Evolutionary conservation across 2,888 invertebrate species (phyloP), one percentile per base, ranked within the genome.

Genomic region (Didymodactylos carnosus): DNA sequence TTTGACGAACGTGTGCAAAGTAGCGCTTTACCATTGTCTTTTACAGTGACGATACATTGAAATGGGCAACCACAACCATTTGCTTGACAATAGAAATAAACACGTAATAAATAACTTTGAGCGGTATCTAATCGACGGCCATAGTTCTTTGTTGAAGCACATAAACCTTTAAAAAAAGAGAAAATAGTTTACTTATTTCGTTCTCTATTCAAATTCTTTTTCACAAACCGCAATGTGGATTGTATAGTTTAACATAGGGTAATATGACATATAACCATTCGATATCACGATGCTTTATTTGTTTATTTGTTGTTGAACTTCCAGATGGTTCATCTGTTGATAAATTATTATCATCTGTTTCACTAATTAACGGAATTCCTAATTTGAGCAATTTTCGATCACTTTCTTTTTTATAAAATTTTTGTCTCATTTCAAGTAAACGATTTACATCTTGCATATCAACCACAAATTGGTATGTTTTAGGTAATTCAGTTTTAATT

Each of bases 181-280:
- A n/a, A n/a, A n/a, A n/a, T n/a, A n/a, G n/a, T n/a, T n/a, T n/a
- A n/a, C n/a, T n/a, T n/a, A n/a, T n/a, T n/a, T n/a, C n/a, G n/a
- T n/a, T n/a, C n/a, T n/a, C n/a, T n/a, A n/a, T n/a, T n/a, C n/a
- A n/a, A n/a, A n/a, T n/a, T n/a, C n/a, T n/a, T n/a, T n/a, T n/a
- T n/a, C n/a, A n/a, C n/a, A n/a, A n/a, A n/a, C 62, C 62, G 35
- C 62, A 62, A 62, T 62, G 62, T 62, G 62, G 62, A 62, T 62
- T 62, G 35, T 62, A 62, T n/a, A 35, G 19, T 62, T 35, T 62
- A 62, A 62, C 25, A 35, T 35, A 62, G 16, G 62, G 62, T 10
- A 62, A 35, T 27, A 62, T 35, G 8, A 62, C 35, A 10, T 29
- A 35, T 35, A 62, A 35, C 62, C 62, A 62, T 35, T 62, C 62